Evolutionary conservation across 1,140 invertebrate species (phyloP).

Genomic region (Littorina saxatilis): DNA sequence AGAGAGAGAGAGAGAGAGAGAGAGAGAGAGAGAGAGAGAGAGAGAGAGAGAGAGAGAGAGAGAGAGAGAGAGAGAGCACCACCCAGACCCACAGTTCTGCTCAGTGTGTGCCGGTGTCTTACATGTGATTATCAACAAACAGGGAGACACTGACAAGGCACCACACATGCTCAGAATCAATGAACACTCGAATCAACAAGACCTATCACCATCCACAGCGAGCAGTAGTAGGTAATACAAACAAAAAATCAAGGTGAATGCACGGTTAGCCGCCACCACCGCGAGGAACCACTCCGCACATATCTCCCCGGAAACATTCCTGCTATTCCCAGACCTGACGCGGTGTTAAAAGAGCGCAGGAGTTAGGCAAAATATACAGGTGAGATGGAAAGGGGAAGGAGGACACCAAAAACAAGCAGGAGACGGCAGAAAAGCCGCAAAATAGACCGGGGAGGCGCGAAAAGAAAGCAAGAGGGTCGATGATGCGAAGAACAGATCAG

Average conservation of each 20-base stretch:
- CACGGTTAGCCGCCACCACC: neutral
- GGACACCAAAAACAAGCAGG: no score
- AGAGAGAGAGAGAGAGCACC: neutral
- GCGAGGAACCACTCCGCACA: no score
- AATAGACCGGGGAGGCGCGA: no score
- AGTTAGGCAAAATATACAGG: no score
- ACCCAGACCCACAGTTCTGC: neutral
- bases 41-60: conserved; percentile 9
- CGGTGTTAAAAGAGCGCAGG: no score
- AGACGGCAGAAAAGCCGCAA: no score
- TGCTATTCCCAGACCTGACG: no score
- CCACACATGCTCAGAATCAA: neutral
- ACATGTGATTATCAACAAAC: neutral
- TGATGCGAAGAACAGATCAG: no score
- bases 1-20: no score
- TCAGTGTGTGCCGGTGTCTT: neutral
- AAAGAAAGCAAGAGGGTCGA: no score
- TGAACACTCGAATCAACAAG: neutral
- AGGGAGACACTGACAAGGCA: neutral
- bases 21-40: neutral
- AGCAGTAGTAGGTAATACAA: neutral
- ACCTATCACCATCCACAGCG: neutral
- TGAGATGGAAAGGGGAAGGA: no score
- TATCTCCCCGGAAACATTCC: no score
- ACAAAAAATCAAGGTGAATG: neutral